phyloP scores from a whole-genome alignment of 2,888 invertebrate genomes.

The Phyllotreta striolata region DNA sequence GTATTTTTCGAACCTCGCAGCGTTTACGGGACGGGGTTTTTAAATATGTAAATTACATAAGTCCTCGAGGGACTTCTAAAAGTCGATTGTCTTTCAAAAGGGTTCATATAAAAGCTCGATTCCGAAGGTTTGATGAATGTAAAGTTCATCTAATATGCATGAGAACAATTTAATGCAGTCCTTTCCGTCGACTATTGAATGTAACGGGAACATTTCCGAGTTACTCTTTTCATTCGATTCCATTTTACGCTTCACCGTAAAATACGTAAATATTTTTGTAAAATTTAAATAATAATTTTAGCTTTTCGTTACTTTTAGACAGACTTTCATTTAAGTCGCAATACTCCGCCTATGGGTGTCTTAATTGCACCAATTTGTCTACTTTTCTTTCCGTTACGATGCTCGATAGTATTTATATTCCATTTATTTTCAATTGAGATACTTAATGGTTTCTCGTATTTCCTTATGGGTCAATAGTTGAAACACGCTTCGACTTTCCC shows the following conservation, averaged over 20 bases:
- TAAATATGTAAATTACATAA: too few relatives aligned
- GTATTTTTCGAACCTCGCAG: too few relatives aligned
- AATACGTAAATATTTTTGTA: not conserved
- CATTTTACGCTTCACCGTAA: not conserved
- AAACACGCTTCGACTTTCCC: not conserved
- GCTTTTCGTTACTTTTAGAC: too few relatives aligned
- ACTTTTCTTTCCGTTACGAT: conserved; percentile 1
- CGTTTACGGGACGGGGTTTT: too few relatives aligned
- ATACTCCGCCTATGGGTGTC: too few relatives aligned
- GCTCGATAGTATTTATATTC: not conserved
- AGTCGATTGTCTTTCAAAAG: not conserved
- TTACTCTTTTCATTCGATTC: not conserved
- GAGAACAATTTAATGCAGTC: not conserved
- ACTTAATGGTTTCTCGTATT: not conserved
- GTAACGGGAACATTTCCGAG: not conserved
- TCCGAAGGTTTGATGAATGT: not conserved
- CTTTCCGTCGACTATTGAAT: too few relatives aligned
- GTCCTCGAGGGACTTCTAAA: not conserved
- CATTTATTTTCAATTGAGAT: conserved; percentile 2
- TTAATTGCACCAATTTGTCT: too few relatives aligned
- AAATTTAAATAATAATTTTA: too few relatives aligned
- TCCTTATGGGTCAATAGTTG: too few relatives aligned
- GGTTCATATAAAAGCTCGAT: not conserved
- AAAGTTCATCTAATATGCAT: conserved; percentile 8
- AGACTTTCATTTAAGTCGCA: too few relatives aligned